These are phyloP conservation scores for Bursaphelenchus okinawaensis DNA, from an alignment of 2,888 invertebrate species.

Conservation along the genomic window DNA sequence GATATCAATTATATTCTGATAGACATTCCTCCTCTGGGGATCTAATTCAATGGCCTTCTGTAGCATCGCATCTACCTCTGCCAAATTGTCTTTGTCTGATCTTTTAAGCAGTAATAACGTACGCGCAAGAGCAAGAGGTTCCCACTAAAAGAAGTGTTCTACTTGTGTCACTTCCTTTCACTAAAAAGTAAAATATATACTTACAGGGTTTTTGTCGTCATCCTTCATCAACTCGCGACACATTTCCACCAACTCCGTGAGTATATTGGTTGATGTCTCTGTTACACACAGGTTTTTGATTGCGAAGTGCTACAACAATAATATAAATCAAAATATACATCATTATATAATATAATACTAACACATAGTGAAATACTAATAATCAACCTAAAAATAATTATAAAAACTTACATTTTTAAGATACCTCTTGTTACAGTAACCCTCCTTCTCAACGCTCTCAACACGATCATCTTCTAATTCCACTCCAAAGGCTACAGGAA, in stretches of 20 bases:
- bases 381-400: too few species aligned
- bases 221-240: conserved; percentile 26
- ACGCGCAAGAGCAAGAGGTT: conserved; percentile 8
- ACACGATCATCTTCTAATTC: background rate
- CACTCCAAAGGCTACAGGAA: background rate
- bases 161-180: too few species aligned
- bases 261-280: background rate
- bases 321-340: too few species aligned
- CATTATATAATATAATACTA: too few species aligned
- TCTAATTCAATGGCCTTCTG: conserved; percentile 45
- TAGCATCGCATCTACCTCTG: conserved; percentile 13
- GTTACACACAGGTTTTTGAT: background rate
- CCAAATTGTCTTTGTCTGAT: background rate
- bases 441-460: background rate
- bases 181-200: conserved; percentile 1
- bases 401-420: background rate
- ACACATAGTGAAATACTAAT: too few species aligned
- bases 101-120: conserved; percentile 9
- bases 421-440: background rate
- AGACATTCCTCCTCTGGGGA: conserved; percentile 26
- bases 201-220: conserved; percentile 27
- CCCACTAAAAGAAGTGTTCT: conserved; percentile 6
- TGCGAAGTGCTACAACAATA: too few species aligned
- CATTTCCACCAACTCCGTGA: conserved; percentile 10
- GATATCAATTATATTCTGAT: conserved; percentile 13